Percentiles rank a stretch among this genome's conserved stretches.
phyloP scores from a whole-genome alignment of 1,140 invertebrate genomes.

The Drosophila sulfurigaster region DNA sequence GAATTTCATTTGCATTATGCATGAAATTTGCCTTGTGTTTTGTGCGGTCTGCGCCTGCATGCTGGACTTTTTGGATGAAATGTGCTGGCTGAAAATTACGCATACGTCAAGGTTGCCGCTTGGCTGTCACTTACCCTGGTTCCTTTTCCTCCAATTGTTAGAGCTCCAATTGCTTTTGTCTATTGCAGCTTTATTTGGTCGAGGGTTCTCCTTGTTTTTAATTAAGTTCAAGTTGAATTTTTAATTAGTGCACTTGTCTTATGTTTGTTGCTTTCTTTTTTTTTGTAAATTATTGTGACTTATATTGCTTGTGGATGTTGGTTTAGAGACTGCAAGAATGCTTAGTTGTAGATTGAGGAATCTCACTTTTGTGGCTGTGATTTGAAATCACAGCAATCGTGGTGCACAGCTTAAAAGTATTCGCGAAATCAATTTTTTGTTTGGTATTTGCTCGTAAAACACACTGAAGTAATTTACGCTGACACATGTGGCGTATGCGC shows the following conservation, averaged over 20 bases:
- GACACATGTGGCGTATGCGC: constrained; percentile 69
- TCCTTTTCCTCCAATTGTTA: constrained; percentile 39
- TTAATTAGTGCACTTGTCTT: constrained; percentile 25
- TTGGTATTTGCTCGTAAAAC: constrained; percentile 60
- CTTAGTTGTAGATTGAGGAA: constrained; percentile 36
- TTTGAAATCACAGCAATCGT: background rate
- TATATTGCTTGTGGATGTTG: constrained; percentile 59
- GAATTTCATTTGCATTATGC: constrained; percentile 76
- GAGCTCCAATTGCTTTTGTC: constrained; percentile 22
- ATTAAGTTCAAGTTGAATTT: constrained; percentile 27
- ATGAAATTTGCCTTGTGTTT: constrained; percentile 49
- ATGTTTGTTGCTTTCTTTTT: constrained; percentile 7
- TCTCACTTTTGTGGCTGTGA: constrained; percentile 25
- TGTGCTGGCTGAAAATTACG: constrained; percentile 14
- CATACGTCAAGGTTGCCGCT: constrained; percentile 29
- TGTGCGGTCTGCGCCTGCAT: background rate
- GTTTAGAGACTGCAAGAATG: constrained; percentile 51
- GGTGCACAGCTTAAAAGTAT: constrained; percentile 28
- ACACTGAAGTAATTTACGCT: constrained; percentile 40
- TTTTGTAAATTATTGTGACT: constrained; percentile 59
- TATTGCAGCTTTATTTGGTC: constrained; percentile 9
- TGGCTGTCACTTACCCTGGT: constrained; percentile 39
- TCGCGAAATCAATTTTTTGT: constrained; percentile 58
- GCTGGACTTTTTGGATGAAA: background rate
- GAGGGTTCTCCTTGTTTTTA: constrained; percentile 27